Percentiles rank a stretch among this genome's conserved stretches.
These are phyloP conservation scores for Charina bottae DNA, from an alignment of 2,113 vertebrate genomes.

Conservation along the genomic window DNA sequence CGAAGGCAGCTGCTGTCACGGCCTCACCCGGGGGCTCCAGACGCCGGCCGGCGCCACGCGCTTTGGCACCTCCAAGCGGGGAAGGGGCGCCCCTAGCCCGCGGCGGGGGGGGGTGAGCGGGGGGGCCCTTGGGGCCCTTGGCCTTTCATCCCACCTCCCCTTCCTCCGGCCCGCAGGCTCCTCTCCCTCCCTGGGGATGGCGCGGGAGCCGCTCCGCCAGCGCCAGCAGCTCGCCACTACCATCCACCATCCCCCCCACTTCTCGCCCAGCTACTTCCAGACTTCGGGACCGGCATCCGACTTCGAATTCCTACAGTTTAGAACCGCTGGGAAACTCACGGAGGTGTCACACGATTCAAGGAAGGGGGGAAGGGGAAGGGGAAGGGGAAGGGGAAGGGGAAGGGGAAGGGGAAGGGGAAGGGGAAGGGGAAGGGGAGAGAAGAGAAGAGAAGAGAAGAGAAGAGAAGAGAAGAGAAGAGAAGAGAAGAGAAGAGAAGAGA, in stretches of 20 bases:
- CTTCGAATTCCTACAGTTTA: neutral
- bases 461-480: too few relatives aligned
- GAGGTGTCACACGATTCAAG: neutral
- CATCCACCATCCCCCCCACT: neutral
- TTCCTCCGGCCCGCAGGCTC: neutral
- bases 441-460: too few relatives aligned
- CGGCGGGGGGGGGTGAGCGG: slow-evolving; percentile 16
- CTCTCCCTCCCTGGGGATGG: neutral
- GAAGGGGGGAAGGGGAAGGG: neutral
- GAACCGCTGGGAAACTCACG: neutral
- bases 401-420: too few relatives aligned
- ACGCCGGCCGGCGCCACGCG: slow-evolving; percentile 71
- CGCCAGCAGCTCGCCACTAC: neutral
- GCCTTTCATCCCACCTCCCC: neutral
- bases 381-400: too few relatives aligned
- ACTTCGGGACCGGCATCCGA: neutral
- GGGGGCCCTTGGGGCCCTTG: neutral
- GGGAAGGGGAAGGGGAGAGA: too few relatives aligned
- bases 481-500: too few relatives aligned
- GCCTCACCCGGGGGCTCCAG: slow-evolving; percentile 76
- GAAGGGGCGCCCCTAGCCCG: slow-evolving; percentile 62
- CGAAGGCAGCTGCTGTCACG: slow-evolving; percentile 86
- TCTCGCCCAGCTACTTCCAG: neutral
- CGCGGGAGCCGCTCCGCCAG: neutral
- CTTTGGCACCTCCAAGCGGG: slow-evolving; percentile 76